A percentile compares a stretch with the other conserved stretches of the same genome.
These are phyloP conservation scores for Heterocephalus glaber DNA, from an alignment of 2,113 vertebrate species.

Conservation along the genomic window DNA sequence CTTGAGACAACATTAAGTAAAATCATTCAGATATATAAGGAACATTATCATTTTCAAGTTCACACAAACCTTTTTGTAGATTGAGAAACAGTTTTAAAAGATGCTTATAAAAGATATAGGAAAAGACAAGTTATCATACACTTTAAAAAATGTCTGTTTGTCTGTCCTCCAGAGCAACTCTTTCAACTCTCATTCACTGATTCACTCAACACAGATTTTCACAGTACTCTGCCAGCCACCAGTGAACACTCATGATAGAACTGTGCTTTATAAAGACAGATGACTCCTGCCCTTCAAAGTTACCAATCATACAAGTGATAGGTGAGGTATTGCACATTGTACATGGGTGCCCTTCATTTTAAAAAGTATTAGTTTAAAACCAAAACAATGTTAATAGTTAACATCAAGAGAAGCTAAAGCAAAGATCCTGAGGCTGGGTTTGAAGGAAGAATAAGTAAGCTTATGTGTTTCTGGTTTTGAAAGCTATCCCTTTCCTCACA, in stretches of 20 bases:
- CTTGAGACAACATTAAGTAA: neutral
- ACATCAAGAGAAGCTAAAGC: neutral
- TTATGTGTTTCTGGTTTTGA: neutral
- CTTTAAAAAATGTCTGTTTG: constrained; percentile 8
- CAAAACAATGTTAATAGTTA: neutral
- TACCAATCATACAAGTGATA: neutral
- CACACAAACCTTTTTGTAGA: neutral
- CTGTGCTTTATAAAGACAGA: neutral
- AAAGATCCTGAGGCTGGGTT: neutral
- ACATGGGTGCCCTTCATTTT: neutral
- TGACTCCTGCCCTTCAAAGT: neutral
- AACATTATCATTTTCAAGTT: constrained; percentile 21
- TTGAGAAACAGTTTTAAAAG: constrained; percentile 1
- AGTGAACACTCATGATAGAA: neutral
- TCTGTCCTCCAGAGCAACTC: neutral
- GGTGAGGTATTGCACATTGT: neutral
- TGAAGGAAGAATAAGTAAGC: neutral
- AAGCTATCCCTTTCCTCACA: neutral
- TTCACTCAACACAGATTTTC: neutral
- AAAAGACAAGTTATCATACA: neutral
- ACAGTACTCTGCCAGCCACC: neutral
- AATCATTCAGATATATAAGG: constrained; percentile 21
- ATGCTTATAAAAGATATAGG: constrained; percentile 17
- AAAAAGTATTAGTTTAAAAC: neutral
- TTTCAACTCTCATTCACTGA: neutral